Percentiles rank a stretch among this genome's conserved stretches.
Conservation (phyloP, 2,888 invertebrate genomes). For the Desoria tigrina region DNA sequence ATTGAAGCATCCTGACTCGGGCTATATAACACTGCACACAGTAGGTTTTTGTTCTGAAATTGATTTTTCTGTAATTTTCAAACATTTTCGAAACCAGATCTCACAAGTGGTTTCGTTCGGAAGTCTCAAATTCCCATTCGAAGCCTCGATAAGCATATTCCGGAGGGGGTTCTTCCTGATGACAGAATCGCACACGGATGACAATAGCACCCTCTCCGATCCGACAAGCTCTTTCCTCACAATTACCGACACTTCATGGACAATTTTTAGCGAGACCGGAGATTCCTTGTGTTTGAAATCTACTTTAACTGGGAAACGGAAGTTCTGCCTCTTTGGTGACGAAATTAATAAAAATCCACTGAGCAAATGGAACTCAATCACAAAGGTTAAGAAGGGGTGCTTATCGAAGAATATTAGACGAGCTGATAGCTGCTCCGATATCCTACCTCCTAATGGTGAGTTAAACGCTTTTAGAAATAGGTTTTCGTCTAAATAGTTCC, state of each 20-base stretch:
- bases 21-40: no score
- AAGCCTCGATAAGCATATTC: constrained; percentile 33
- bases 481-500: no score
- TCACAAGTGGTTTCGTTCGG: constrained; percentile 38
- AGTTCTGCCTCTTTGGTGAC: constrained; percentile 24
- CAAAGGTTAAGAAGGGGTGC: constrained; percentile 32
- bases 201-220: neutral
- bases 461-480: no score
- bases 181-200: constrained; percentile 15
- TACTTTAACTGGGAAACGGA: constrained; percentile 5
- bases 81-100: constrained; percentile 8
- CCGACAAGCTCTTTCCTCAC: constrained; percentile 34
- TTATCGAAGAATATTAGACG: constrained; percentile 12
- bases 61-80: neutral
- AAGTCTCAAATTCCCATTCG: constrained; percentile 34
- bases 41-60: neutral
- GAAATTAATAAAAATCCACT: neutral
- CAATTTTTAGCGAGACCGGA: constrained; percentile 27
- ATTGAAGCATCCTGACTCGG: no score
- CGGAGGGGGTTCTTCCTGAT: constrained; percentile 24
- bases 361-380: constrained; percentile 26
- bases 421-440: constrained; percentile 26
- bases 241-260: constrained; percentile 35
- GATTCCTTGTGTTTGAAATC: constrained; percentile 30
- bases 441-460: constrained; percentile 20